Evolutionary conservation across 2,797 vertebrate genomes (phyloP).

Genomic region (Sebastes umbrosus): DNA sequence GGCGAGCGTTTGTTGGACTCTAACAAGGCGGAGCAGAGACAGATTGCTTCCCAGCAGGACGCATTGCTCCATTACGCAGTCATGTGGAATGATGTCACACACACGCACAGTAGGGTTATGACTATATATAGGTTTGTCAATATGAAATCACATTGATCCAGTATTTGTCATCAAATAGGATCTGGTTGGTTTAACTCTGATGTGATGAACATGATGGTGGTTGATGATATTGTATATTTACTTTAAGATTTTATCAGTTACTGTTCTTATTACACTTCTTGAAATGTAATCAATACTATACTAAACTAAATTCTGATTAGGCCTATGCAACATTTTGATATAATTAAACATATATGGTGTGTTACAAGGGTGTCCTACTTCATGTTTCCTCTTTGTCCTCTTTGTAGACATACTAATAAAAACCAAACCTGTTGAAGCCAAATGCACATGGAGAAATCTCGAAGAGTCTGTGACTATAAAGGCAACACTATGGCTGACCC

Average conservation of each 20-base stretch:
- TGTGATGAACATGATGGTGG: not conserved
- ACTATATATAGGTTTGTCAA: not conserved
- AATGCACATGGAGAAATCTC: not conserved
- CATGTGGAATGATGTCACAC: not conserved
- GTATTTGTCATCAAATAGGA: not conserved
- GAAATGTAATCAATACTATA: not conserved
- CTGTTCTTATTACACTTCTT: not conserved
- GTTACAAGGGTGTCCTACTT: not conserved
- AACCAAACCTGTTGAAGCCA: not conserved
- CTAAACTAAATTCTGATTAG: not conserved
- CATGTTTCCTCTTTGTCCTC: not conserved
- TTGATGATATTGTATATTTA: not conserved
- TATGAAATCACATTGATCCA: not conserved
- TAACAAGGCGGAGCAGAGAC: constrained; percentile 54
- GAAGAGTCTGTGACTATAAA: not conserved
- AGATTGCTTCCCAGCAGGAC: constrained; percentile 61
- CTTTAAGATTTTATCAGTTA: not conserved
- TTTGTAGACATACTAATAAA: not conserved
- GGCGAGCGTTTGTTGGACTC: constrained; percentile 41
- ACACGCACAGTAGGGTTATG: not conserved
- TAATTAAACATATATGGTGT: not conserved
- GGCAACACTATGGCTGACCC: not conserved
- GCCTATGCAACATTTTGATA: not conserved
- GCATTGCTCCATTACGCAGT: constrained; percentile 21
- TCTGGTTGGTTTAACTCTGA: not conserved